Evolutionary conservation across 2,888 invertebrate species (phyloP).

Genomic region (Polietes domitor): DNA sequence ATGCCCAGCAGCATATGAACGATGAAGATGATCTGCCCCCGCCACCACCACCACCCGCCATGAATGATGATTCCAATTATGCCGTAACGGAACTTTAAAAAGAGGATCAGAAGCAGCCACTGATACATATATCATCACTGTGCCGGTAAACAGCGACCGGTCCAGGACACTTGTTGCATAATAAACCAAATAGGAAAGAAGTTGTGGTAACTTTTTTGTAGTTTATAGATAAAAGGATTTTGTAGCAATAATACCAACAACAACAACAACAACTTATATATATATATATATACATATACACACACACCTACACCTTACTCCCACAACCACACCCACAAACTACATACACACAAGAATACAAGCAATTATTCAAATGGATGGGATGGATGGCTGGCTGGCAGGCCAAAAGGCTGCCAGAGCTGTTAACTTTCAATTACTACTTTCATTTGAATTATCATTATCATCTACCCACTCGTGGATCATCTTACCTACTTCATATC

Average conservation of each 20-base stretch:
- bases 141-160: neutral
- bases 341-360: conserved; percentile 34
- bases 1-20: conserved; percentile 67
- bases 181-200: neutral
- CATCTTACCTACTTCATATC: neutral
- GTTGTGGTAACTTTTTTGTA: conserved; percentile 33
- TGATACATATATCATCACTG: conserved; percentile 10
- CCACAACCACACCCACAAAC: neutral
- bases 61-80: conserved; percentile 81
- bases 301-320: conserved; percentile 1
- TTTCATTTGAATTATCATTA: neutral
- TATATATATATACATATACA: neutral
- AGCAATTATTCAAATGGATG: neutral
- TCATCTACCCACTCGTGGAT: neutral
- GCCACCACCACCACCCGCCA: conserved; percentile 79
- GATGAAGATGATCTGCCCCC: conserved; percentile 77
- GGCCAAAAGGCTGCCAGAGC: neutral
- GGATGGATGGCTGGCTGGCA: conserved; percentile 5
- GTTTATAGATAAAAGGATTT: conserved; percentile 37
- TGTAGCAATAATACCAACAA: conserved; percentile 20
- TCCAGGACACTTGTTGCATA: neutral
- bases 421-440: neutral
- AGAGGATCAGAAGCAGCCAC: conserved; percentile 38
- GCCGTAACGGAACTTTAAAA: conserved; percentile 81
- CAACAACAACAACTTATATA: neutral